These are phyloP conservation scores for Steinernema hermaphroditum DNA, from an alignment of 2,888 invertebrate genomes.

Conservation along the genomic window DNA sequence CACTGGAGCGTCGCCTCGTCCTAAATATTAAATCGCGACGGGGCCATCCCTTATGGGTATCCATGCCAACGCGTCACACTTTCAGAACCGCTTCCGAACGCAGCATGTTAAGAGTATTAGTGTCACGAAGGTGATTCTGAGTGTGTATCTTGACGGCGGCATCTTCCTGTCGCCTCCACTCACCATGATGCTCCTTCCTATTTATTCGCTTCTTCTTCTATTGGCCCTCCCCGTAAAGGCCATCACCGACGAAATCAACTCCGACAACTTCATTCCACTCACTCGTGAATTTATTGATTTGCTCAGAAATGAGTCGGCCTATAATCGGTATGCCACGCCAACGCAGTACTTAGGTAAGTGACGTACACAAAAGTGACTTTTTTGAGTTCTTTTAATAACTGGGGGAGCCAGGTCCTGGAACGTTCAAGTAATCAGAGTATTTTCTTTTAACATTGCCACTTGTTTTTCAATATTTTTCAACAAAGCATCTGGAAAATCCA, in stretches of 20 bases:
- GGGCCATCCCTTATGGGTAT: background rate
- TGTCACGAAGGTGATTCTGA: conserved; percentile 3
- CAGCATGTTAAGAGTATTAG: background rate
- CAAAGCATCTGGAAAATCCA: too few relatives aligned
- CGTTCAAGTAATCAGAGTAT: too few relatives aligned
- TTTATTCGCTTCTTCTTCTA: background rate
- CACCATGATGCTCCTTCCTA: conserved; percentile 8
- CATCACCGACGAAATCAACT: conserved; percentile 16
- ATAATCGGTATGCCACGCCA: conserved; percentile 64
- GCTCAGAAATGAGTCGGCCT: conserved; percentile 54
- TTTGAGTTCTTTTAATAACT: too few relatives aligned
- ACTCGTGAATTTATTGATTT: conserved; percentile 53
- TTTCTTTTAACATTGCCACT: too few relatives aligned
- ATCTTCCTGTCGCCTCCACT: background rate
- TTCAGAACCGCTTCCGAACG: background rate
- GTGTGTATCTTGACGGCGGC: background rate
- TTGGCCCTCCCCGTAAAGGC: background rate
- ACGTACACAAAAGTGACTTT: too few relatives aligned
- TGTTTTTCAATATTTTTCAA: too few relatives aligned
- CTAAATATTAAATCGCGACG: conserved; percentile 6
- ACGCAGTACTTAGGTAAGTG: conserved; percentile 60
- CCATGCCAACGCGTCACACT: conserved; percentile 10
- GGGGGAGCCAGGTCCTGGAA: too few relatives aligned
- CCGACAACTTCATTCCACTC: conserved; percentile 39
- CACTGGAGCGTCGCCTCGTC: background rate